phyloP scores from a whole-genome alignment of 2,113 vertebrate genomes.

The Oncorhynchus tshawytscha region DNA sequence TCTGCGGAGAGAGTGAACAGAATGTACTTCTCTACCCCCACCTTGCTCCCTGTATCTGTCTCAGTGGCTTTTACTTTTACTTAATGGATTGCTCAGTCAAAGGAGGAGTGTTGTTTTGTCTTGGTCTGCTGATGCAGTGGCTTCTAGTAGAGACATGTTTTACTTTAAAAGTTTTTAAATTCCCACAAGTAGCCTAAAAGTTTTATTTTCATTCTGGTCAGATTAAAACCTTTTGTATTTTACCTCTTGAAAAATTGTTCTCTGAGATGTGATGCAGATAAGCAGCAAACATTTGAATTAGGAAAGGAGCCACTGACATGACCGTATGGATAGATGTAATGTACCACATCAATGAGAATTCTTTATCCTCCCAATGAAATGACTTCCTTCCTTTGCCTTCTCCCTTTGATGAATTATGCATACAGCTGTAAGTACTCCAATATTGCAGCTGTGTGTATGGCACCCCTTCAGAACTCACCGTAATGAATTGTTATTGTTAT shows the following conservation, averaged over 20 bases:
- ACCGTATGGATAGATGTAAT: not conserved
- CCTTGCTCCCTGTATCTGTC: not conserved
- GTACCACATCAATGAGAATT: conserved; percentile 19
- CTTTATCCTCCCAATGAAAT: conserved; percentile 26
- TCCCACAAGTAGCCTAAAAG: not conserved
- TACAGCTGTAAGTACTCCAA: conserved; percentile 23
- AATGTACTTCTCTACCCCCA: not conserved
- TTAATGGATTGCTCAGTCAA: not conserved
- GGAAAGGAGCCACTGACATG: not conserved
- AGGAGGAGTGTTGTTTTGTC: not conserved
- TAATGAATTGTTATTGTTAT: conserved; percentile 51
- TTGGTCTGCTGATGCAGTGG: not conserved
- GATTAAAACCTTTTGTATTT: not conserved
- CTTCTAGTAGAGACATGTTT: not conserved
- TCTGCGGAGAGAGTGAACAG: not conserved
- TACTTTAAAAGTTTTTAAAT: not conserved
- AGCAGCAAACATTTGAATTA: conserved; percentile 45
- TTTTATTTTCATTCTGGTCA: not conserved
- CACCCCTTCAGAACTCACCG: not conserved
- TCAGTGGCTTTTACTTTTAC: not conserved
- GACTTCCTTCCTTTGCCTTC: conserved; percentile 25
- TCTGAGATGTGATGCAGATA: not conserved
- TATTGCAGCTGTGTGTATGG: conserved; percentile 5
- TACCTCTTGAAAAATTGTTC: not conserved
- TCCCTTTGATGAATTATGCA: conserved; percentile 53